A percentile compares a stretch with the other conserved stretches of the same genome.
These are phyloP conservation scores for Bellardia pandia DNA, from an alignment of 2,888 invertebrate species.

Conservation along the genomic window DNA sequence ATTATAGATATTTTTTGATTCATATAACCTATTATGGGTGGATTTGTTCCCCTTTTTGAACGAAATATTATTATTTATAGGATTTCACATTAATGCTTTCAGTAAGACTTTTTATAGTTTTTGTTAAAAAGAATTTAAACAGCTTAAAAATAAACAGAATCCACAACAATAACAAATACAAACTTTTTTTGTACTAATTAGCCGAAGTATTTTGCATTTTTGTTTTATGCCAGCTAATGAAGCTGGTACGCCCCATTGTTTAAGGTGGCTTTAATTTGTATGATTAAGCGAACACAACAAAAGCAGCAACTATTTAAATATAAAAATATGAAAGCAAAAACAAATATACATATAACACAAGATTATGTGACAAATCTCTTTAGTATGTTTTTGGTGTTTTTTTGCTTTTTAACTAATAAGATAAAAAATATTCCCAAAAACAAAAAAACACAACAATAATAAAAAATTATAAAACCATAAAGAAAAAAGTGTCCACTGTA, in stretches of 20 bases:
- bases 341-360: slow-evolving; percentile 21
- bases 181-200: slow-evolving; percentile 58
- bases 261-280: slow-evolving; percentile 13
- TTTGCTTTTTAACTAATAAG: slow-evolving; percentile 46
- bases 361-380: slow-evolving; percentile 64
- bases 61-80: slow-evolving; percentile 44
- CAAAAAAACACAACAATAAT: slow-evolving; percentile 21
- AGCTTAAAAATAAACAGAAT: slow-evolving; percentile 30
- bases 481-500: slow-evolving; percentile 7
- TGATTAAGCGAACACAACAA: not conserved
- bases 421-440: slow-evolving; percentile 45
- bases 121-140: slow-evolving; percentile 38
- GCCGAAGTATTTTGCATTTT: slow-evolving; percentile 61
- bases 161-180: slow-evolving; percentile 10
- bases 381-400: slow-evolving; percentile 7
- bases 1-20: not conserved
- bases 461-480: slow-evolving; percentile 36
- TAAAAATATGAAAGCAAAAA: slow-evolving; percentile 17
- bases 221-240: slow-evolving; percentile 1
- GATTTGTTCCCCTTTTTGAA: slow-evolving; percentile 20
- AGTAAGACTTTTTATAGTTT: slow-evolving; percentile 15
- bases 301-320: slow-evolving; percentile 34
- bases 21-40: not conserved
- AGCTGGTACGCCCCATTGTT: slow-evolving; percentile 32
- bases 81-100: slow-evolving; percentile 6